Conservation (phyloP, 1,140 invertebrate genomes). For the Aphaenogaster floridana region DNA sequence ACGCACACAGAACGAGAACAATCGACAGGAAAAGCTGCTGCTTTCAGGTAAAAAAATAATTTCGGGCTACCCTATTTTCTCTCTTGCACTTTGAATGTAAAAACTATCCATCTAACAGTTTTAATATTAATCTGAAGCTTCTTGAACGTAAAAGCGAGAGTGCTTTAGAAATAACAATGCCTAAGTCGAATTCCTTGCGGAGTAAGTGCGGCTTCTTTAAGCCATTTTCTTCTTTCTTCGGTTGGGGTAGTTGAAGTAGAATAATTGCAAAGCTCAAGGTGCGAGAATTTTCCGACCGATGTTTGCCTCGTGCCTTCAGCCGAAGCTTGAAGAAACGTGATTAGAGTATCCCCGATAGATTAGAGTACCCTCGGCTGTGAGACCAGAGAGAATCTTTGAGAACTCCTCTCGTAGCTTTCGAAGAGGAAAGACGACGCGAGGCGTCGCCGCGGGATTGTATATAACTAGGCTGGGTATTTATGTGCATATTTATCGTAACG, state of each 20-base stretch:
- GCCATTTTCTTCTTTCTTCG: not conserved
- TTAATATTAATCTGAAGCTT: not conserved
- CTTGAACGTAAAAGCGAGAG: not conserved
- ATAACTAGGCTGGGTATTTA: conserved; percentile 59
- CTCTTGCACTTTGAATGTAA: not conserved
- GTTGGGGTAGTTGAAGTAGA: not conserved
- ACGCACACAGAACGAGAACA: conserved; percentile 97
- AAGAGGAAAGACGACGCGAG: not conserved
- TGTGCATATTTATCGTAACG: conserved; percentile 66
- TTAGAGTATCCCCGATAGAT: not conserved
- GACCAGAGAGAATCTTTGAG: not conserved
- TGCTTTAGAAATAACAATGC: not conserved
- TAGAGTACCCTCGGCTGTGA: not conserved
- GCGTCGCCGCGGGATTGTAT: conserved; percentile 1
- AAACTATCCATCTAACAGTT: not conserved
- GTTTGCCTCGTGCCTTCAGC: not conserved
- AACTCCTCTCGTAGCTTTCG: conserved; percentile 11
- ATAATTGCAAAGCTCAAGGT: not conserved
- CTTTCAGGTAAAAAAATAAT: conserved; percentile 90
- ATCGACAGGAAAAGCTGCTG: conserved; percentile 96
- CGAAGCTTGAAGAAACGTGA: not conserved
- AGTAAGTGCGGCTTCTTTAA: no score
- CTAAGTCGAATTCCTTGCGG: not conserved
- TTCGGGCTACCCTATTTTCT: not conserved
- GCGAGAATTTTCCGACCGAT: conserved; percentile 4